Conservation (phyloP, 2,888 invertebrate genomes). For the Mactromeris polynyma region DNA sequence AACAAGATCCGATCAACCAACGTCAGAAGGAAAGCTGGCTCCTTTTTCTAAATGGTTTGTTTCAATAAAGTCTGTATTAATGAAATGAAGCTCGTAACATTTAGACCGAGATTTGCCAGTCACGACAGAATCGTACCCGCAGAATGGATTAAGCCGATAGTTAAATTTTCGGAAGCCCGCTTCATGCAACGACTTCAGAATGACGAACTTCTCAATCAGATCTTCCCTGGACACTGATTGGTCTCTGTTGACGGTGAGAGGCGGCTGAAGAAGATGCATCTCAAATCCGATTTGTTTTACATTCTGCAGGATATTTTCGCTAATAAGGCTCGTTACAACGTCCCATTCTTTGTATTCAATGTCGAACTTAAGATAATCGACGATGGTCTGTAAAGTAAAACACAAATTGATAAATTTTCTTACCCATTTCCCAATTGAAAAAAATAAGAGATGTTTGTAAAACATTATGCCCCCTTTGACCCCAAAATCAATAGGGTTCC, state of each 20-base stretch:
- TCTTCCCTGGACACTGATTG: slow-evolving; percentile 68
- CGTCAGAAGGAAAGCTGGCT: neutral
- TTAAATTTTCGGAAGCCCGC: slow-evolving; percentile 79
- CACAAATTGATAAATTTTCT: too few species aligned
- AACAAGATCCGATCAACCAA: neutral
- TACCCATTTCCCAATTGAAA: too few species aligned
- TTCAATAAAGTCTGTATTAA: slow-evolving; percentile 79
- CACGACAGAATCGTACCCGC: slow-evolving; percentile 71
- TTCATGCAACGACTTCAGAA: slow-evolving; percentile 73
- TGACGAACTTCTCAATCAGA: slow-evolving; percentile 76
- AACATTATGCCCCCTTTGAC: too few species aligned
- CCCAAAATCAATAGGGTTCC: too few species aligned
- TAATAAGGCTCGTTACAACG: slow-evolving; percentile 72
- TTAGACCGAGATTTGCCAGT: slow-evolving; percentile 69
- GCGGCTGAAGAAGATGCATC: slow-evolving; percentile 76
- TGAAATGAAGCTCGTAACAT: slow-evolving; percentile 81
- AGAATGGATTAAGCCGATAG: slow-evolving; percentile 80
- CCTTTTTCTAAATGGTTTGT: slow-evolving; percentile 43
- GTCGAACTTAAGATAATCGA: slow-evolving; percentile 87
- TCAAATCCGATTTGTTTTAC: slow-evolving; percentile 83
- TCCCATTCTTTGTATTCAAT: slow-evolving; percentile 86
- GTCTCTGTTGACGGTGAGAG: slow-evolving; percentile 56
- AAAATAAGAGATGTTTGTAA: too few species aligned
- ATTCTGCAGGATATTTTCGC: slow-evolving; percentile 73
- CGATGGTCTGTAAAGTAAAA: slow-evolving; percentile 77